Base-by-base conservation (phyloP, 2,797 vertebrate species). In the Bufotes viridis region DNA sequence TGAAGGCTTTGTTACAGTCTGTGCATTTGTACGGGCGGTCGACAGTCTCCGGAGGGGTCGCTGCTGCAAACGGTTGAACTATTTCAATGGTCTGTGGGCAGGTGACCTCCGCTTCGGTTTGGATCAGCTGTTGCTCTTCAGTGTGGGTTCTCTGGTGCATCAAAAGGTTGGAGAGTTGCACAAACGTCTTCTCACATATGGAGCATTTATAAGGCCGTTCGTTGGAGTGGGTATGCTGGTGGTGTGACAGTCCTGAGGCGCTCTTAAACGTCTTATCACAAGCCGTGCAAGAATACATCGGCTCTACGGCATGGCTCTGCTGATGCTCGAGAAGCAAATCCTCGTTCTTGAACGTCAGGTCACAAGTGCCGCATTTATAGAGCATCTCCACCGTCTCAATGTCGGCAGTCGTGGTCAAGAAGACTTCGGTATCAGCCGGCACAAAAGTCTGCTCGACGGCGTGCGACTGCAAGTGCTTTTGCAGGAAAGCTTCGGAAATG, bases 81-180 rank as follows among this genome's bases (percentile, higher is more conserved):
- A 89, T 61, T 74, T 89, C 88, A 22, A 82, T 79, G 11, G 84
- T 92, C 86, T 94, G 94, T 0, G 96, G 96, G 53, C 95, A 96
- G 4, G 97, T 96, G 2, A 97, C 97, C 93, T 98, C 97, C 0
- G 97, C 97, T 29, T 97, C 97, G 0, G 97, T 97, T 91, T 97
- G 97, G 0, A 96, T 96, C 81, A 97, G 94, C 29, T 96, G 95
- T 80, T 97, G 97, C 92, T 97, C 97, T 0, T 96, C 96, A 18
- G 96, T 97, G 91, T 98, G 97, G 57, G 96, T 96, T 93, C 97
- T 96, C 92, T 98, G 97, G 93, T 98, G 97, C 51, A 95, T 96
- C 90, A 98, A 93, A 61, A 99, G 96, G 51, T 96, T 97, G 10
- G 97, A 96, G 85, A 95, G 96, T 75, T 93, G 96, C 78, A 95